Conservation (phyloP, 1,140 invertebrate genomes). For the Metopolophium dirhodum region DNA sequence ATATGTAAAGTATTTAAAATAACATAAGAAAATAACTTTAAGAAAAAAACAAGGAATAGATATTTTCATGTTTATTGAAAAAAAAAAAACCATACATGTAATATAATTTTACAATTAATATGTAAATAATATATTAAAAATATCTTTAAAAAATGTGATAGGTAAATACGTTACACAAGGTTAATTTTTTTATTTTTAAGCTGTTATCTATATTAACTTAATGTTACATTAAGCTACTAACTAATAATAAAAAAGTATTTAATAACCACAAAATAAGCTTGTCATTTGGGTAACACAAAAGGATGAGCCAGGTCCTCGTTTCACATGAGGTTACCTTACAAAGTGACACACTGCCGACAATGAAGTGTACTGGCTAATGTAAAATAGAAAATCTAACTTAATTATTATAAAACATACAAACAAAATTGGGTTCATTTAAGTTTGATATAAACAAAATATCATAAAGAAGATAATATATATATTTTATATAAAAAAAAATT, state of each 20-base stretch:
- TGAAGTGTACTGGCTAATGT: slow-evolving; percentile 27
- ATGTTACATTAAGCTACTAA: not conserved
- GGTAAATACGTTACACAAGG: not conserved
- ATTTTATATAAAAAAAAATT: not conserved
- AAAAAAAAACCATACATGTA: not conserved
- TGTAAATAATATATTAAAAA: too few relatives aligned
- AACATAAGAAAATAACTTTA: not conserved
- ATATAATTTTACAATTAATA: not conserved
- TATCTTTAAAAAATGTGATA: slow-evolving; percentile 37
- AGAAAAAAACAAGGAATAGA: not conserved
- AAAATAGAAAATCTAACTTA: slow-evolving; percentile 23
- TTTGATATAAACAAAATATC: slow-evolving; percentile 13
- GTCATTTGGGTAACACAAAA: slow-evolving; percentile 41
- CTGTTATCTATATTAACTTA: not conserved
- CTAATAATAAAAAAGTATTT: slow-evolving; percentile 18
- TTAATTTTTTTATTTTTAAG: slow-evolving; percentile 13
- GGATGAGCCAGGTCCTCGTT: slow-evolving; percentile 8
- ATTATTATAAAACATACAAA: slow-evolving; percentile 51
- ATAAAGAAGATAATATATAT: slow-evolving; percentile 23
- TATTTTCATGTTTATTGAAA: not conserved
- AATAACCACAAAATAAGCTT: not conserved
- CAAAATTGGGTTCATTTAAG: not conserved
- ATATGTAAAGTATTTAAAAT: not conserved
- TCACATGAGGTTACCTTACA: not conserved
- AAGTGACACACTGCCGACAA: not conserved